Evolutionary conservation across 1,140 invertebrate genomes (phyloP).

Genomic region (Leptoteleia sp.): DNA sequence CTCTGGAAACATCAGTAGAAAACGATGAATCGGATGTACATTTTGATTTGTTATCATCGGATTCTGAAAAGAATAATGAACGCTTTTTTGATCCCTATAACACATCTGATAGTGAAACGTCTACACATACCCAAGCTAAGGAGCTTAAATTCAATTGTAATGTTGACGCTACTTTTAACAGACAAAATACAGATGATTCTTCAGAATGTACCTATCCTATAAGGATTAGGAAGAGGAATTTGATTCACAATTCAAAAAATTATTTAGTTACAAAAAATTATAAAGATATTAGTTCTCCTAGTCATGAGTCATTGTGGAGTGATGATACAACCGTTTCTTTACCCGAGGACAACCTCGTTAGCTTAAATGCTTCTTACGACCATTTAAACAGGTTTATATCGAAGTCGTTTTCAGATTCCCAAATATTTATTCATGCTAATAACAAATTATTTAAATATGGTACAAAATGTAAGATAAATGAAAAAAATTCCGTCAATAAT

Average conservation of each 20-base stretch:
- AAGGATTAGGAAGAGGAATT: slow-evolving; percentile 1
- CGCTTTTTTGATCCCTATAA: slow-evolving; percentile 70
- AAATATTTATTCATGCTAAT: slow-evolving; percentile 46
- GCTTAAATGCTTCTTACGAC: not conserved
- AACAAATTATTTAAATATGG: slow-evolving; percentile 1
- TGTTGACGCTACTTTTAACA: slow-evolving; percentile 41
- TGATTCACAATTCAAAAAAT: not conserved
- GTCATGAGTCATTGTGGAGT: slow-evolving; percentile 76
- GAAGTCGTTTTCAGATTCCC: slow-evolving; percentile 75
- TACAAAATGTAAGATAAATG: not conserved
- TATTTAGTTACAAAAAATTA: slow-evolving; percentile 71
- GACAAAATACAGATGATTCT: slow-evolving; percentile 61
- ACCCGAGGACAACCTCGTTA: slow-evolving; percentile 66
- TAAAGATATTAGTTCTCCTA: slow-evolving; percentile 73
- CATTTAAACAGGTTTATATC: slow-evolving; percentile 27
- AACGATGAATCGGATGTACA: slow-evolving; percentile 81
- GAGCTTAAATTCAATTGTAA: too few relatives aligned
- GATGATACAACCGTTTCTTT: slow-evolving; percentile 75
- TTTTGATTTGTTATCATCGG: slow-evolving; percentile 81
- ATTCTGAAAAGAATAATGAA: slow-evolving; percentile 72
- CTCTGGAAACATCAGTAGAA: slow-evolving; percentile 72
- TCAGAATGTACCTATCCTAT: slow-evolving; percentile 70
- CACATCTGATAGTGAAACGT: slow-evolving; percentile 69
- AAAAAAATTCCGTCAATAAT: slow-evolving; percentile 1
- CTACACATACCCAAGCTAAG: too few relatives aligned